phyloP scores from a whole-genome alignment of 2,888 invertebrate species.

The Nomada goodeniana region DNA sequence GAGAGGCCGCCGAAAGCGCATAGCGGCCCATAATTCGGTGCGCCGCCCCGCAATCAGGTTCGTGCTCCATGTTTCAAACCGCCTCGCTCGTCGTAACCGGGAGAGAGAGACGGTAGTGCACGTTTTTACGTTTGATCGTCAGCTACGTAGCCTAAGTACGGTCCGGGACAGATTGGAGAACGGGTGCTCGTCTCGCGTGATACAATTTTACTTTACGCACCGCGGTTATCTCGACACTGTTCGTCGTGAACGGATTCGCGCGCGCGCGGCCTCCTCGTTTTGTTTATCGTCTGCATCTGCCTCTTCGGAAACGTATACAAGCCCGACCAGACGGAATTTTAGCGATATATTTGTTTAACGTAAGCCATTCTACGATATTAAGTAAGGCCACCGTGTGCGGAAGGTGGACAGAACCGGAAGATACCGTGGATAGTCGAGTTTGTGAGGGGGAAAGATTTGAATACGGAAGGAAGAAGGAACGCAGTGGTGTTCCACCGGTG shows the following conservation, averaged over 20 bases:
- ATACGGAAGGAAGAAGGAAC: conserved; percentile 43
- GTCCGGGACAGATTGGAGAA: conserved; percentile 18
- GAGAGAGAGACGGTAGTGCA: conserved; percentile 70
- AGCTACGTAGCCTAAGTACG: conserved; percentile 10
- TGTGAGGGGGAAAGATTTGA: conserved; percentile 39
- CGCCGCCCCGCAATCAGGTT: conserved; percentile 83
- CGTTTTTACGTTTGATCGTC: conserved; percentile 64
- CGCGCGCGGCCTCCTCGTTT: not conserved
- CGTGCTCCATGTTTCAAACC: conserved; percentile 76
- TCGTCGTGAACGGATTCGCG: conserved; percentile 2
- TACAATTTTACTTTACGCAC: conserved; percentile 18
- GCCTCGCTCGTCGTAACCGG: conserved; percentile 63
- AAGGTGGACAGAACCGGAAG: not conserved
- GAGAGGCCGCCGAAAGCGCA: conserved; percentile 79
- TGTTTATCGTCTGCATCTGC: too few species aligned
- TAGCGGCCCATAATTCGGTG: conserved; percentile 82
- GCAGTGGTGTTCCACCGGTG: conserved; percentile 53
- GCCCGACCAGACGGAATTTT: too few species aligned
- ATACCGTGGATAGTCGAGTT: conserved; percentile 13
- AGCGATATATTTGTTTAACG: not conserved
- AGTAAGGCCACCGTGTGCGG: too few species aligned
- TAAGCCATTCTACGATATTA: not conserved
- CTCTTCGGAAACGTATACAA: too few species aligned
- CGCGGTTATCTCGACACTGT: conserved; percentile 40
- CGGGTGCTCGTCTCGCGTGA: conserved; percentile 16